Evolutionary conservation across 1,140 invertebrate genomes (phyloP), one percentile per base, ranked within the genome.

Genomic region (Drosophila nigrodunni): DNA sequence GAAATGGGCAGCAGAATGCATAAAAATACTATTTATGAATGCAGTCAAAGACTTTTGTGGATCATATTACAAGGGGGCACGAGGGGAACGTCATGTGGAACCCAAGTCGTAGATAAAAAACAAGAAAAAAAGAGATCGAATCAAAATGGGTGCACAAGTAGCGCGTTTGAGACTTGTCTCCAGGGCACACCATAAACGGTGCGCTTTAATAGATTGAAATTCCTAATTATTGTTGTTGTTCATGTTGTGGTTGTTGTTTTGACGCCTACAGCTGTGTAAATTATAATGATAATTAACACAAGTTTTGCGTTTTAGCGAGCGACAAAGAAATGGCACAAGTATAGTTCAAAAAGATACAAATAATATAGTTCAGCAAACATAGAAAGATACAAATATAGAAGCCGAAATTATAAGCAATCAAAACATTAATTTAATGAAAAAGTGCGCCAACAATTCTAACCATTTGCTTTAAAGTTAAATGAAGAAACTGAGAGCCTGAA

Each of bases 191-290:
- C 81, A 85, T 86, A 85, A 86, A 86, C 78, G 81, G 81, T 67
- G 70, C 66, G 81, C 80, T 86, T 85, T 86, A 74, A 80, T 79
- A 83, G 78, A 77, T 73, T 73, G 46, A 77, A 69, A 66, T 69
- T 66, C 50, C 37, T 41, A 30, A 61, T 64, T 60, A 39, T 62
- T 67, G 21, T 69, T 66, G 72, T 69, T 55, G 43, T 80, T 74
- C 52, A 60, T 55, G 30, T 21, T 49, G 21, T 18, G 34, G 1
- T 52, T 49, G 47, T 37, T 69, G 35, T n/a, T 58, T 57, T 15
- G 50, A 54, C 81, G 69, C 81, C 82, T 74, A 86, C 81, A 68
- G 30, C 39, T 68, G 46, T 37, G 43, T 52, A 65, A 35, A 8
- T 30, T 30, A 57, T 57, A 57, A 57, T 74, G 74, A 81, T 77